phyloP scores from a whole-genome alignment of 2,888 invertebrate species.

The Gasteruption jaculator region DNA sequence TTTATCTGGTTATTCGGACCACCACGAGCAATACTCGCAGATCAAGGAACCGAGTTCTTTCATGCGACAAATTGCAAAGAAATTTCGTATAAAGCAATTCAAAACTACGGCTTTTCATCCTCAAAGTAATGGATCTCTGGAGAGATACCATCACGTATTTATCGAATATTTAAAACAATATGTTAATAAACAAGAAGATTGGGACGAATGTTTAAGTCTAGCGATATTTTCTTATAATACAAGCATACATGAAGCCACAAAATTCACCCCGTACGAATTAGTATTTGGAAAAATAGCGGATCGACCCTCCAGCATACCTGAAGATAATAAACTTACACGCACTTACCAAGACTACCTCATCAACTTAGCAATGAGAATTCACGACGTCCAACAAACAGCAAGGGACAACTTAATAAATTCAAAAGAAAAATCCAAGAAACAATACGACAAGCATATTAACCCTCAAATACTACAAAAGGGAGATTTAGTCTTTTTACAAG shows the following conservation, averaged over 20 bases:
- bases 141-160: conserved; percentile 1
- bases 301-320: neutral
- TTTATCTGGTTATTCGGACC: conserved; percentile 4
- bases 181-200: no score
- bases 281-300: neutral
- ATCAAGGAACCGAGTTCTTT: conserved; percentile 3
- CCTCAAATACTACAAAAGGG: no score
- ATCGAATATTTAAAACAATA: conserved; percentile 1
- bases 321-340: neutral
- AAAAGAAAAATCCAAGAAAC: neutral
- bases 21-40: neutral
- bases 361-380: neutral
- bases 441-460: conserved; percentile 2
- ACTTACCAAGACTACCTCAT: neutral
- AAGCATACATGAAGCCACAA: neutral
- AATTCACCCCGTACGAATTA: no score
- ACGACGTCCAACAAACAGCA: neutral
- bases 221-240: neutral
- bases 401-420: neutral
- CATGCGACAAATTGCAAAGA: neutral
- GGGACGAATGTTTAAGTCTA: neutral
- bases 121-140: conserved; percentile 1
- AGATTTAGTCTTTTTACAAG: no score
- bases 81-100: conserved; percentile 3
- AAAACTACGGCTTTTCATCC: conserved; percentile 7